Conservation (phyloP, 2,888 invertebrate genomes). For the Lucinisca nassula region DNA sequence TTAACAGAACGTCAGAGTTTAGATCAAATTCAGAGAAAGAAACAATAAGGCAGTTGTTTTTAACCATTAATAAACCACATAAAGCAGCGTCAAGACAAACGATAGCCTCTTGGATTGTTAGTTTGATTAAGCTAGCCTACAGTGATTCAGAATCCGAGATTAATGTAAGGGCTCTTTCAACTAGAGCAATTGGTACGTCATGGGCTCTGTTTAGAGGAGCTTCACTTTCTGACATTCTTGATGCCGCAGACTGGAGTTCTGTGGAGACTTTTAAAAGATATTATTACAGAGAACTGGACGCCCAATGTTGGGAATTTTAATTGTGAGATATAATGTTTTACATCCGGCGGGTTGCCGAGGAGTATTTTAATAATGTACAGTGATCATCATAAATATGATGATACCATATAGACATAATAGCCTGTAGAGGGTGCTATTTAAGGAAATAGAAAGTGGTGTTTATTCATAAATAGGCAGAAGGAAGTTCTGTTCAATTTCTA, state of each 20-base stretch:
- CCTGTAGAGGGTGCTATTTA: background rate
- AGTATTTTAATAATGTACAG: background rate
- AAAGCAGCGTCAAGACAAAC: background rate
- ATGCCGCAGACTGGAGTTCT: background rate
- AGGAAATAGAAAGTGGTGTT: background rate
- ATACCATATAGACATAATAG: background rate
- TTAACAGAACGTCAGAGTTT: background rate
- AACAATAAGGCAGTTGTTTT: too few relatives aligned
- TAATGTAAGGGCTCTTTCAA: background rate
- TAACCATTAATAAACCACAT: background rate
- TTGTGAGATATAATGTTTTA: background rate
- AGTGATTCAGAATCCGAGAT: background rate
- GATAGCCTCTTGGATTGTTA: background rate
- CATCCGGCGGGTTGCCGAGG: background rate
- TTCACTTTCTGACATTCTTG: background rate
- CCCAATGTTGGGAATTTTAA: background rate
- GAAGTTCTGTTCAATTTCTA: too few relatives aligned
- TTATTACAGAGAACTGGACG: background rate
- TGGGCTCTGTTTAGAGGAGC: background rate
- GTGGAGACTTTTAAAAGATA: background rate
- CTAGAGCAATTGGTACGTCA: background rate
- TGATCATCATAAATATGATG: background rate
- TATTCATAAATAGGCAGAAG: too few relatives aligned
- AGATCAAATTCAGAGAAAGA: background rate
- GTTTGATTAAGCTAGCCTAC: background rate